These are phyloP conservation scores for Apotomis capreana DNA, from an alignment of 2,888 invertebrate species.

Conservation along the genomic window DNA sequence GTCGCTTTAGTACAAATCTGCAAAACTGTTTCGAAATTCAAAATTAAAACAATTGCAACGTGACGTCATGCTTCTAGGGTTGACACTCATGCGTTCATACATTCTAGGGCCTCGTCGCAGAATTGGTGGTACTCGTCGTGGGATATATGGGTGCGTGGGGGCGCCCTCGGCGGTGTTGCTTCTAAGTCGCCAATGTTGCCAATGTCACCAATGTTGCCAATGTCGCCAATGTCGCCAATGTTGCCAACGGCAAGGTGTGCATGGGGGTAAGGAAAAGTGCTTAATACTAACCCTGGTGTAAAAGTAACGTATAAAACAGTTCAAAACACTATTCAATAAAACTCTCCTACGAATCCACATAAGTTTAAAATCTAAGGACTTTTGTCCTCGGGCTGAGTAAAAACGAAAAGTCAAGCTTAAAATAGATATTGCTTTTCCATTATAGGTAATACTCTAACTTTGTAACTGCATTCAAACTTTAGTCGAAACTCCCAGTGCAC, in stretches of 20 bases:
- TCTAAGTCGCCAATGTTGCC: conserved; percentile 55
- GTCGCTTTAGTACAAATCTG: not conserved
- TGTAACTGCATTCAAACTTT: conserved; percentile 8
- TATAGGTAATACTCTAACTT: conserved; percentile 1
- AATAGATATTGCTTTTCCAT: not conserved
- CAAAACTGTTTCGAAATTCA: not conserved
- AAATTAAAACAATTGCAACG: conserved; percentile 59
- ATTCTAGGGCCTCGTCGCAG: conserved; percentile 91
- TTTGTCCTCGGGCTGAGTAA: not conserved
- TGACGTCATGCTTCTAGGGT: conserved; percentile 59
- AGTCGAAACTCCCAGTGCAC: not conserved
- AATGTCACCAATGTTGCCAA: conserved; percentile 44
- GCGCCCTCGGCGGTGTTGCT: conserved; percentile 72
- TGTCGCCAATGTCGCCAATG: conserved; percentile 42
- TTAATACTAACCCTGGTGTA: conserved; percentile 43
- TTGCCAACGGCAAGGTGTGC: conserved; percentile 51
- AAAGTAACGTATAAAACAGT: not conserved
- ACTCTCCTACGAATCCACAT: not conserved
- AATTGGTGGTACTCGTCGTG: conserved; percentile 91
- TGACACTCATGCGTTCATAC: conserved; percentile 79
- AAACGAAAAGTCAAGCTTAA: not conserved
- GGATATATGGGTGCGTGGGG: conserved; percentile 83
- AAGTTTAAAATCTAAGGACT: not conserved
- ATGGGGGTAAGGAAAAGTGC: conserved; percentile 59
- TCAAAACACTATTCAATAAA: not conserved